Conservation (phyloP, 2,888 invertebrate genomes). For the Thereva nobilitata region DNA sequence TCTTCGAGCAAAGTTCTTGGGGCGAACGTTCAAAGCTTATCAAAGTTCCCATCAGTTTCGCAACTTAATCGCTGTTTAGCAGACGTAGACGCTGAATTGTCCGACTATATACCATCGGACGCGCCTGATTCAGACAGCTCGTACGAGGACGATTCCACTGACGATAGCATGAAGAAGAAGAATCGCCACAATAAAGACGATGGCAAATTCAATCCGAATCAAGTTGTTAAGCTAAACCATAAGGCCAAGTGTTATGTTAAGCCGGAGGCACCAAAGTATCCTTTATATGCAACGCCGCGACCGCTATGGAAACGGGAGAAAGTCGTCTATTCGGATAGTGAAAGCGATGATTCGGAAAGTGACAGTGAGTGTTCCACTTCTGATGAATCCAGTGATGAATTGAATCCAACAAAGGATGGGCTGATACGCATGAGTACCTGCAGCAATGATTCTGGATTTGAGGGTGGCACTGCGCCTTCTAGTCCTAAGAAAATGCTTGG, state of each 20-base stretch:
- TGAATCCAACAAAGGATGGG: constrained; percentile 51
- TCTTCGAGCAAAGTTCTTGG: not conserved
- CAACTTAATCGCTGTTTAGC: constrained; percentile 59
- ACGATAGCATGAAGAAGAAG: constrained; percentile 56
- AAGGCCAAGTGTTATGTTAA: constrained; percentile 59
- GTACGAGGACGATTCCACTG: constrained; percentile 50
- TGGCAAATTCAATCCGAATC: constrained; percentile 56
- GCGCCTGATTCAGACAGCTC: constrained; percentile 48
- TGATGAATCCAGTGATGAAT: constrained; percentile 41
- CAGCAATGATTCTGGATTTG: constrained; percentile 84
- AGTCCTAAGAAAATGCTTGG: constrained; percentile 67
- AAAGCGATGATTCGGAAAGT: constrained; percentile 58
- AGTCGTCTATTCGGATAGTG: constrained; percentile 58
- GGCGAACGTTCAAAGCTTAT: constrained; percentile 45
- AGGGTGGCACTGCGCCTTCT: constrained; percentile 68
- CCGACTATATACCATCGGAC: constrained; percentile 56
- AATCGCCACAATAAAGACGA: constrained; percentile 54
- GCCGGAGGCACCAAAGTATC: constrained; percentile 62
- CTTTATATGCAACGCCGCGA: constrained; percentile 66
- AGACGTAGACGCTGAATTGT: constrained; percentile 58
- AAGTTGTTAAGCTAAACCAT: constrained; percentile 57
- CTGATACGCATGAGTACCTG: constrained; percentile 68
- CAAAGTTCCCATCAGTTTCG: constrained; percentile 59
- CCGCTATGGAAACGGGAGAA: constrained; percentile 64
- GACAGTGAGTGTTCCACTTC: constrained; percentile 43